Conservation (phyloP, 1,140 invertebrate species). For the Tenebrio molitor region DNA sequence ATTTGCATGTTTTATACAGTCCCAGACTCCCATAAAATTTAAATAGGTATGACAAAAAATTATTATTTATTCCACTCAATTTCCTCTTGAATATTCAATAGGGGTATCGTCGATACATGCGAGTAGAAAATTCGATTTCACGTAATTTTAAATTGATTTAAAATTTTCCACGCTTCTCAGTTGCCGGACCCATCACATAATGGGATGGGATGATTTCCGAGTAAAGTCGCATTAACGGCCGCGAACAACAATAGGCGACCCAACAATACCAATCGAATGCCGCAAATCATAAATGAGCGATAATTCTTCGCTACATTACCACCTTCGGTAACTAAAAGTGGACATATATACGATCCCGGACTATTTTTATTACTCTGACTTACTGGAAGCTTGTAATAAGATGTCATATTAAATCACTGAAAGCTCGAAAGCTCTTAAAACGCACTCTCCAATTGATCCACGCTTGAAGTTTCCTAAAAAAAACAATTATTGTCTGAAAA, state of each 20-base stretch:
- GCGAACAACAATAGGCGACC: slow-evolving; percentile 16
- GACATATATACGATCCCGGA: slow-evolving; percentile 32
- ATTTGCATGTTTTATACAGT: slow-evolving; percentile 37
- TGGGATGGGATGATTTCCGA: slow-evolving; percentile 8
- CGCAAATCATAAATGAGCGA: slow-evolving; percentile 40
- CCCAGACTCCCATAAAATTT: slow-evolving; percentile 35
- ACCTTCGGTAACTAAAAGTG: slow-evolving; percentile 29
- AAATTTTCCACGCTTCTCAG: neutral
- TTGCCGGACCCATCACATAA: neutral
- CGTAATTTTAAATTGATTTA: slow-evolving; percentile 21
- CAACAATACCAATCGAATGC: slow-evolving; percentile 30
- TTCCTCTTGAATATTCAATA: slow-evolving; percentile 24
- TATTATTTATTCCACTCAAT: slow-evolving; percentile 37
- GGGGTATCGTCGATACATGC: neutral
- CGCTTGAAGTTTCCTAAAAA: slow-evolving; percentile 9
- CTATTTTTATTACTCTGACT: slow-evolving; percentile 32
- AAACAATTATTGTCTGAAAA: slow-evolving; percentile 26
- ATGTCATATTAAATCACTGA: slow-evolving; percentile 34
- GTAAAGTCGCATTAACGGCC: slow-evolving; percentile 10
- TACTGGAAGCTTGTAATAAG: slow-evolving; percentile 31
- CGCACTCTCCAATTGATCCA: slow-evolving; percentile 10
- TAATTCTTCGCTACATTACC: slow-evolving; percentile 28
- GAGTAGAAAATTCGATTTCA: slow-evolving; percentile 14
- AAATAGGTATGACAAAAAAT: slow-evolving; percentile 32
- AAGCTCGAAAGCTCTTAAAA: slow-evolving; percentile 24